Evolutionary conservation across 30 jellyfish, hydroid and myxozoan species (phyloP), one percentile per base, ranked within the genome.

Genomic region (Cassiopea andromeda): DNA sequence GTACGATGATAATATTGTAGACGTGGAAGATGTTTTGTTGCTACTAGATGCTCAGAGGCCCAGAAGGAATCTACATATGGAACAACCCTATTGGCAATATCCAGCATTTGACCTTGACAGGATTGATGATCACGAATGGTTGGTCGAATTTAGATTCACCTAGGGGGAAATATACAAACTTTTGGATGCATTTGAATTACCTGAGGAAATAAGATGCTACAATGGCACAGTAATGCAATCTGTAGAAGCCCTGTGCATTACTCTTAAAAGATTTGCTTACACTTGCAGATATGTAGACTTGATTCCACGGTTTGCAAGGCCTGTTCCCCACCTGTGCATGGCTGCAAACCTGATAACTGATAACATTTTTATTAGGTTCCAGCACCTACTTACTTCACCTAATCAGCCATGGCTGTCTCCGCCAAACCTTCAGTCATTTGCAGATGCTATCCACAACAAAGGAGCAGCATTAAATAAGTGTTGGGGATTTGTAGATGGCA

Each of bases 301-400:
- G 19, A 59, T 91, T 47, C 92, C 95, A 48, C 71, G 92, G 60
- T 91, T 91, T 71, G 92, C 92, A 8, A 79, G 97, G 75, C 59
- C 97, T 60, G 86, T 83, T 17, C 91, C 97, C 45, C 92, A 91
- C 81, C 83, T 91, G 27, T 76, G 97, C 88, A 83, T 91, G 91
- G 67, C 84, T 19, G 8, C 82, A 13, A 91, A 85, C 81, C 82
- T 46, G 16, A 69, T 85, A 57, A 45, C 77, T 50, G 59, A 83
- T 48, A n/a, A 44, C 4, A 59, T 85, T 59, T 83, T 60, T 61
- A 58, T 68, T 14, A 84, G 68, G 45, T 81, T 48, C 46, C 59
- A 66, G 44, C 66, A 82, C 67, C 77, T 84, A 85, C 76, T 83
- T 45, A 14, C 46, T 48, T 19, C 88, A 64, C 74, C 84, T 44